Conservation (phyloP, 2,797 vertebrate genomes). For the Naso thynnoides region DNA sequence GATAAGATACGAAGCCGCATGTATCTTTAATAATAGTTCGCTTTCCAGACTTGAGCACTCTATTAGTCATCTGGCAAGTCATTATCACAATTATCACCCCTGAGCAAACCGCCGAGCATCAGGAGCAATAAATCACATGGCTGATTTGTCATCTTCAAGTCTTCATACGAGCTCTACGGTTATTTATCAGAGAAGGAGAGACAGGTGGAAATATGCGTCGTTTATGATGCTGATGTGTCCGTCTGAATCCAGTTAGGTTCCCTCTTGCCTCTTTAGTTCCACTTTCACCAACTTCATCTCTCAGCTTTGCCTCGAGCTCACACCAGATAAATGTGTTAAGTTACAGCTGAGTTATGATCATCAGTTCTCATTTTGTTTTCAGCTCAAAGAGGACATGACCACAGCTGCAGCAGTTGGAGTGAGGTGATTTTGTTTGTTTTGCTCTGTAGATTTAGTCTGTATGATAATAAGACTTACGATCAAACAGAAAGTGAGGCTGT, state of each 20-base stretch:
- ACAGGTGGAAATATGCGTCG: constrained; percentile 8
- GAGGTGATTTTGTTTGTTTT: not conserved
- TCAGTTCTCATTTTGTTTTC: constrained; percentile 1
- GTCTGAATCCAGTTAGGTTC: constrained; percentile 52
- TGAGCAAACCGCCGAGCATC: constrained; percentile 41
- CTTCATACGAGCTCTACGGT: not conserved
- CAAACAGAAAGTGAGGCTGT: not conserved
- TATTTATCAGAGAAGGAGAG: constrained; percentile 36
- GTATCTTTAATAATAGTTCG: constrained; percentile 2
- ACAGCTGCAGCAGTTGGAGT: not conserved
- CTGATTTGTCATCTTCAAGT: constrained; percentile 53
- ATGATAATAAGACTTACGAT: not conserved
- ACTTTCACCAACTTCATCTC: not conserved
- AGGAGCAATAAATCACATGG: constrained; percentile 54
- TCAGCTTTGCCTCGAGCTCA: constrained; percentile 9
- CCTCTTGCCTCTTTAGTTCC: constrained; percentile 1
- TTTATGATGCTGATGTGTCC: constrained; percentile 49
- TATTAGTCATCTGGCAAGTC: constrained; percentile 48
- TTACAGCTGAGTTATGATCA: constrained; percentile 15
- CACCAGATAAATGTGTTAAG: constrained; percentile 18
- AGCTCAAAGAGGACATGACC: not conserved
- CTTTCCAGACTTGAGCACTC: constrained; percentile 15
- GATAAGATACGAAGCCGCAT: constrained; percentile 7
- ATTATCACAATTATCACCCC: constrained; percentile 59
- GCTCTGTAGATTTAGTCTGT: not conserved